These are phyloP conservation scores for Pocillopora damicornis DNA, from an alignment of 64 coral and sea anemone genomes.

Conservation along the genomic window DNA sequence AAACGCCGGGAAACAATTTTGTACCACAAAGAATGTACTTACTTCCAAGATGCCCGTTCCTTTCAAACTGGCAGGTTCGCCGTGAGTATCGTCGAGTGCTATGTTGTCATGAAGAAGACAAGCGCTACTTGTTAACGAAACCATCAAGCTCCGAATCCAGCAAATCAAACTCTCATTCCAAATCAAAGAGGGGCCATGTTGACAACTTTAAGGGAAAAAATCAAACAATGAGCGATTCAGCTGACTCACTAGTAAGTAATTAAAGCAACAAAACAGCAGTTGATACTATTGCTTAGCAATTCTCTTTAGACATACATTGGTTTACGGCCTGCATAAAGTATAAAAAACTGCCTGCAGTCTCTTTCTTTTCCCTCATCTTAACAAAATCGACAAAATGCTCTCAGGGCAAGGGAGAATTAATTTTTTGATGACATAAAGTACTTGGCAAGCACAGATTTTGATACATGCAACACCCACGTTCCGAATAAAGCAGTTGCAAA, in stretches of 20 bases:
- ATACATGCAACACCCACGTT: no score
- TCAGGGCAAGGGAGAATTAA: no score
- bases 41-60: background rate
- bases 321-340: no score
- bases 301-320: no score
- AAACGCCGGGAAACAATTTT: background rate
- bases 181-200: background rate
- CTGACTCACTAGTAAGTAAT: background rate
- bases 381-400: no score
- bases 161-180: slow-evolving; percentile 10
- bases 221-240: slow-evolving; percentile 20
- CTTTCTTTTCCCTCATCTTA: no score
- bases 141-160: background rate
- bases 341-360: no score
- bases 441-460: no score
- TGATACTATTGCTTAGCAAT: no score
- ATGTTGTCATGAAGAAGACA: slow-evolving; percentile 9
- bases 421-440: no score
- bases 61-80: slow-evolving; percentile 1
- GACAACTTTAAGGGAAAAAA: slow-evolving; percentile 27
- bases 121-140: slow-evolving; percentile 31
- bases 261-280: no score
- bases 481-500: no score
- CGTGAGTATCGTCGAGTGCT: slow-evolving; percentile 20
- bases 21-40: background rate